Evolutionary conservation across 2,888 invertebrate species (phyloP).

Genomic region (Prostheceraeus crozeri): DNA sequence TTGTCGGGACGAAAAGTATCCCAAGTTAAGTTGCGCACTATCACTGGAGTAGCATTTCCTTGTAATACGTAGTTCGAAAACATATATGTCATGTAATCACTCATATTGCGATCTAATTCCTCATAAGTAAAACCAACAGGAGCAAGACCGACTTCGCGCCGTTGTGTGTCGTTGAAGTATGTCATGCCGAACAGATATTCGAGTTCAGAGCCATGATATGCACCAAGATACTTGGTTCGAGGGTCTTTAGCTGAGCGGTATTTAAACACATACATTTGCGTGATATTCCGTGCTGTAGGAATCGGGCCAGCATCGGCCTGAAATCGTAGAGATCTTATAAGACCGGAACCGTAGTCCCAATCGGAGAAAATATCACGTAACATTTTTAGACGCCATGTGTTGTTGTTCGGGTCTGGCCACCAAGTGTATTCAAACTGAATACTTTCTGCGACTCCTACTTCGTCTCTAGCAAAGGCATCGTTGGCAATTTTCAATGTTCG

Average conservation of each 20-base stretch:
- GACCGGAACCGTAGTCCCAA: conserved; percentile 49
- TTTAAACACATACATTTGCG: conserved; percentile 53
- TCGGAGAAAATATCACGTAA: conserved; percentile 48
- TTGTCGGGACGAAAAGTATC: conserved; percentile 51
- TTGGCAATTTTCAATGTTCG: conserved; percentile 22
- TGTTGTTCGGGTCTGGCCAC: conserved; percentile 54
- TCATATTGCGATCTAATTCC: conserved; percentile 58
- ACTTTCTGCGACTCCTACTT: conserved; percentile 44
- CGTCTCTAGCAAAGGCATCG: conserved; percentile 29
- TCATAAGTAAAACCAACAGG: conserved; percentile 50
- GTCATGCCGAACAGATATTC: conserved; percentile 60
- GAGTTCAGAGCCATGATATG: conserved; percentile 58
- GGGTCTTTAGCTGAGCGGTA: conserved; percentile 53
- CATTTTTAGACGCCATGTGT: conserved; percentile 48
- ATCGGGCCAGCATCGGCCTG: conserved; percentile 44
- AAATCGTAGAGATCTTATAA: conserved; percentile 48
- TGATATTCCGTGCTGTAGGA: conserved; percentile 42
- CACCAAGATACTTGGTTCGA: conserved; percentile 56
- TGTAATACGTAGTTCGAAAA: conserved; percentile 58
- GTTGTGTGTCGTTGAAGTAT: conserved; percentile 56
- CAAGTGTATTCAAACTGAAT: conserved; percentile 55
- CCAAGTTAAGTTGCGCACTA: conserved; percentile 48
- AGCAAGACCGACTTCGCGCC: conserved; percentile 48
- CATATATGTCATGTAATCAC: conserved; percentile 58
- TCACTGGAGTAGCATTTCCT: conserved; percentile 44